These are phyloP conservation scores for Orthosia incerta DNA, from an alignment of 2,888 invertebrate genomes.

Conservation along the genomic window DNA sequence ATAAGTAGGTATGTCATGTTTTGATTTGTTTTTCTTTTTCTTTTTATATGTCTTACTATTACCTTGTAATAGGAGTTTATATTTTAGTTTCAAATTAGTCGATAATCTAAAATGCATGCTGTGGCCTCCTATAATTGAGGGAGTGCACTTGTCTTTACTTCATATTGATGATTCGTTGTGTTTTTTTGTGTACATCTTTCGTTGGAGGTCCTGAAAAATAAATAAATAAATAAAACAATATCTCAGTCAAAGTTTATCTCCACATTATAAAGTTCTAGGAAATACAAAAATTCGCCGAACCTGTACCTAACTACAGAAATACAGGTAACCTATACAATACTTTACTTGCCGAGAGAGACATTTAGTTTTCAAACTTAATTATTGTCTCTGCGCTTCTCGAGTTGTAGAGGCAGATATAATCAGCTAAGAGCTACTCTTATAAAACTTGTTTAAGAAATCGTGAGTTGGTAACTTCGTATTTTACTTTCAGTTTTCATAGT, in stretches of 20 bases:
- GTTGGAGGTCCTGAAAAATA: no score
- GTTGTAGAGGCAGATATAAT: constrained; percentile 47
- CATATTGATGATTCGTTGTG: no score
- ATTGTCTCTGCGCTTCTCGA: constrained; percentile 43
- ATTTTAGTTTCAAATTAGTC: no score
- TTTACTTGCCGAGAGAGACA: constrained; percentile 21
- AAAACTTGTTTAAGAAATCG: constrained; percentile 26
- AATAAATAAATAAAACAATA: no score
- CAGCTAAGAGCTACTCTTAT: constrained; percentile 41
- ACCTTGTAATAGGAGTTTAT: no score
- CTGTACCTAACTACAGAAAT: background rate
- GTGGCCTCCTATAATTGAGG: no score
- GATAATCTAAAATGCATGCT: no score
- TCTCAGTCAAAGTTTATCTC: background rate
- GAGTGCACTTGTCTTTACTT: no score
- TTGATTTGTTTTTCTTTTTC: no score
- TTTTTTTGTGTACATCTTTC: no score
- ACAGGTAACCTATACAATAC: constrained; percentile 31
- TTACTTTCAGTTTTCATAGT: constrained; percentile 28
- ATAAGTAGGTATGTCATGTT: no score
- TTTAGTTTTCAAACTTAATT: constrained; percentile 54
- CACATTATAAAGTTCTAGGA: background rate
- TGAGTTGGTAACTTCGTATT: constrained; percentile 47
- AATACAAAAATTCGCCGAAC: background rate
- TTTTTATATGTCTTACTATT: no score